Base-by-base conservation (phyloP, 30 jellyfish, hydroid and myxozoan species). In the Clytia hemisphaerica region DNA sequence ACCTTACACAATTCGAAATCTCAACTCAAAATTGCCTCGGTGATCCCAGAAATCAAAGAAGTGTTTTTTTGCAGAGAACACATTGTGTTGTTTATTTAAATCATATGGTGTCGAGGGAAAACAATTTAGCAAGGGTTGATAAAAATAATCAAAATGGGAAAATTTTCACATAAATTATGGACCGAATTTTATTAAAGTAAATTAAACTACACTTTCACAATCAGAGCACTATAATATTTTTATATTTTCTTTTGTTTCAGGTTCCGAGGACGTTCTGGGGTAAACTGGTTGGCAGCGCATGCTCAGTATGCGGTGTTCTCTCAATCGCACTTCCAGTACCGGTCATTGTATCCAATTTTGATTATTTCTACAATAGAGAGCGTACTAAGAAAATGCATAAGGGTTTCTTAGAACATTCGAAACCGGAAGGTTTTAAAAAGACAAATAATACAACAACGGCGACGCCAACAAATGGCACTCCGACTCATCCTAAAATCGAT, bases 241-340 rank as follows among this genome's bases (percentile, higher is more conserved):
- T 28, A 1, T 51, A 18, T n/a, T 64, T 48, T 12, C 48, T 10
- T 50, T 25, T 65, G 16, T 30, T 69, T 21, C 54, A 88, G 97
- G 97, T 80, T 25, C 97, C 97, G 22, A 70, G 58, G 14, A 88
- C 97, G 38, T 88, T 88, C 69, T 76, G 49, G 27, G 97, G 97
- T 28, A 88, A 88, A 60, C 61, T 80, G 6, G 61, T 88, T 29
- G 97, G 97, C 18, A 77, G 97, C 73, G 85, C 86, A 16, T 88
- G 97, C 44, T 87, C 97, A 4, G 70, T 88, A 3, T 58, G 94
- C 42, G 97, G 97, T 0, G 97, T 88, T 9, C 55, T 88, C 5
- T 80, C 97, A 35, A 88, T 79, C 24, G 97, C 97, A 1, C 61
- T 88, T n/a, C 97, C 97, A 0, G 97, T 88, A 1, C 97, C 97